These are phyloP conservation scores for Oncopeltus fasciatus DNA, from an alignment of 1,140 invertebrate genomes.

Conservation along the genomic window DNA sequence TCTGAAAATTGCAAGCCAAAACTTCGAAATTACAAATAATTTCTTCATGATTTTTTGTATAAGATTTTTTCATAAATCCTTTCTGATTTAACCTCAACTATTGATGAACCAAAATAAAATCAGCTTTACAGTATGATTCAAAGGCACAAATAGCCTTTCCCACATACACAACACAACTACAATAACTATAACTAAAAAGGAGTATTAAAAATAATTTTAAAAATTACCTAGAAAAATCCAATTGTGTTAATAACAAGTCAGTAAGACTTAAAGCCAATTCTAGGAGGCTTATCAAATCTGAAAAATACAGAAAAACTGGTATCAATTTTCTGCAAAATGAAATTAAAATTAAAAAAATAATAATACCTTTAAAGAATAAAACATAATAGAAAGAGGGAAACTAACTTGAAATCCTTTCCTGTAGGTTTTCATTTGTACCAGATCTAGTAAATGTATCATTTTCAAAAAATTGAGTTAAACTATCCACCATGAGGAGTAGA, in stretches of 20 bases:
- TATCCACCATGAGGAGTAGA: constrained; percentile 30
- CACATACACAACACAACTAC: no score
- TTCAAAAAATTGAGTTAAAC: constrained; percentile 31
- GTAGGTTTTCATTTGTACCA: constrained; percentile 18
- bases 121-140: no score
- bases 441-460: constrained; percentile 22
- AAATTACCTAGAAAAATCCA: constrained; percentile 25
- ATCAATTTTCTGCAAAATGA: neutral
- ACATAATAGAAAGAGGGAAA: neutral
- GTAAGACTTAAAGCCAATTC: constrained; percentile 31
- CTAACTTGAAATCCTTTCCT: constrained; percentile 23
- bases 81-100: no score
- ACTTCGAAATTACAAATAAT: no score
- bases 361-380: neutral
- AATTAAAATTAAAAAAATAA: neutral
- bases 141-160: no score
- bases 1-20: no score
- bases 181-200: no score
- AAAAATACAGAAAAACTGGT: constrained; percentile 13
- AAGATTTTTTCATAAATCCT: no score
- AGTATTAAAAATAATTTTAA: neutral
- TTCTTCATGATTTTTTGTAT: no score
- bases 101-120: no score
- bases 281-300: constrained; percentile 28
- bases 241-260: constrained; percentile 29